Conservation (phyloP, 2,797 vertebrate species). For the Cyclura pinguis region DNA sequence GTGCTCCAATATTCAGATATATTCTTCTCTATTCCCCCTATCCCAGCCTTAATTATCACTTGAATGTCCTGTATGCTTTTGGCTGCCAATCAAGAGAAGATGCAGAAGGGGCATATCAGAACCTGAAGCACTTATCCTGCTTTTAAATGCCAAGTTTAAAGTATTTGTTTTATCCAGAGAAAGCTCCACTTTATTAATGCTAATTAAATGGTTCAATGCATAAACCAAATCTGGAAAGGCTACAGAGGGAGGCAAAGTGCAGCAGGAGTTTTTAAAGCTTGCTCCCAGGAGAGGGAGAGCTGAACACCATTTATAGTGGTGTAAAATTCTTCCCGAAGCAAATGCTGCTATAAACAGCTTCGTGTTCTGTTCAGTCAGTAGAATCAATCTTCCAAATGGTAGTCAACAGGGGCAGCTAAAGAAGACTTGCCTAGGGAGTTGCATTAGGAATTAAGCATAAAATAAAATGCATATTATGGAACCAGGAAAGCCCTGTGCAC, state of each 20-base stretch:
- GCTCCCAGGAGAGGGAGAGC: neutral
- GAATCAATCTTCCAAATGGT: conserved; percentile 7
- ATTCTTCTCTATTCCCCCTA: neutral
- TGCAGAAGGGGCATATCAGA: neutral
- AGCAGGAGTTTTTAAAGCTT: neutral
- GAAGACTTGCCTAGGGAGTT: neutral
- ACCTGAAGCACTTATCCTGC: neutral
- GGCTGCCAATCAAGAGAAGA: neutral
- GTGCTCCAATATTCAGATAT: neutral
- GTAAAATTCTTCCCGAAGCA: conserved; percentile 22
- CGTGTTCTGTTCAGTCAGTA: neutral
- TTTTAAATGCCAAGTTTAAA: conserved; percentile 5
- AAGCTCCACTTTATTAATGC: conserved; percentile 11
- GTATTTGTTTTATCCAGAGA: neutral
- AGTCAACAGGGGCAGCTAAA: neutral
- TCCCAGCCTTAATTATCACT: neutral
- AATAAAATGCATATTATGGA: neutral
- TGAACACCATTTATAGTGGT: conserved; percentile 3
- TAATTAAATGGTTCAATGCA: conserved; percentile 9
- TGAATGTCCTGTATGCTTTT: neutral
- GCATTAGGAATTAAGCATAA: neutral
- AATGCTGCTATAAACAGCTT: neutral
- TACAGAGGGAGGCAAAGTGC: neutral
- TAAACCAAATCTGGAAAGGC: neutral
- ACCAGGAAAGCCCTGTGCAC: neutral